These are phyloP conservation scores for Archips xylosteana DNA, from an alignment of 2,888 invertebrate species.

Conservation along the genomic window DNA sequence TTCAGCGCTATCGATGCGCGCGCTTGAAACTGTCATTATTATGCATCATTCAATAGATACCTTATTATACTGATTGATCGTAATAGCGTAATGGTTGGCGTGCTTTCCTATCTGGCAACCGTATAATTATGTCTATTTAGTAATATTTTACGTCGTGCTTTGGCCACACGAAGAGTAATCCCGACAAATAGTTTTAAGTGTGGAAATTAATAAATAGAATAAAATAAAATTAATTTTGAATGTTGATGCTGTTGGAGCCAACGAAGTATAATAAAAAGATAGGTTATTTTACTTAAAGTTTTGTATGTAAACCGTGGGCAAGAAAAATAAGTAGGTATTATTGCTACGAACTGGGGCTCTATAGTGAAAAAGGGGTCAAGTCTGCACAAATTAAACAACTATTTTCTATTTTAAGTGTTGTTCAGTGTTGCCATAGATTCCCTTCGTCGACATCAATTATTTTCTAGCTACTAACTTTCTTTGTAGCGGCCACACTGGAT, in stretches of 20 bases:
- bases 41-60: conserved; percentile 40
- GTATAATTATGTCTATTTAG: conserved; percentile 19
- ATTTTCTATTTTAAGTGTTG: no score
- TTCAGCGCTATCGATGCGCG: conserved; percentile 28
- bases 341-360: no score
- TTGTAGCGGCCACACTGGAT: no score
- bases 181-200: neutral
- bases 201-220: no score
- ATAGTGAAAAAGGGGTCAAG: no score
- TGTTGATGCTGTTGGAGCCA: neutral
- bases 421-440: no score
- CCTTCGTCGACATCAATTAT: no score
- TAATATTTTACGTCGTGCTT: conserved; percentile 21
- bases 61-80: conserved; percentile 38
- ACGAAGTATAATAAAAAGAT: neutral
- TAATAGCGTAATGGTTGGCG: conserved; percentile 35
- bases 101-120: conserved; percentile 28
- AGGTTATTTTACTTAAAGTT: no score
- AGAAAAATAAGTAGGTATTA: no score
- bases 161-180: conserved; percentile 12
- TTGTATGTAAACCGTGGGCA: no score
- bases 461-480: no score
- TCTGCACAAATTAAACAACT: no score
- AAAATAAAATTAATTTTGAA: neutral
- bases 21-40: conserved; percentile 38